Evolutionary conservation across 2,888 invertebrate species (phyloP), one percentile per base, ranked within the genome.

Genomic region (Stramonita haemastoma): DNA sequence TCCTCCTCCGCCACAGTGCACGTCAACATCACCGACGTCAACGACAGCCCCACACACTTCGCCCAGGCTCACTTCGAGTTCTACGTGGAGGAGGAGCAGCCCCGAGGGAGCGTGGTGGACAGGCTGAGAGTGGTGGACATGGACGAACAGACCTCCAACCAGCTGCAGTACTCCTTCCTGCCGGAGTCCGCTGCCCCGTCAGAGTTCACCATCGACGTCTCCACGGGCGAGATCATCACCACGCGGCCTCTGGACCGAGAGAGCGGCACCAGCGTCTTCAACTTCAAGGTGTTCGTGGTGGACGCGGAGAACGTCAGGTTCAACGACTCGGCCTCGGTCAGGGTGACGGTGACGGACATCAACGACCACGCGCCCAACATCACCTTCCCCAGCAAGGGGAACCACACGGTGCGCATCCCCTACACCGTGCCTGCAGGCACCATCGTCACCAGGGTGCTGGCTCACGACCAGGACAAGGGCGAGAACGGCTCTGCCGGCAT

Each of bases 11-110:
- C 98, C 0, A 98, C 98, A 94, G 98, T 99, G 0, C 99, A 99
- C 95, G 98, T 99, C 93, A 98, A 98, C 0, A 97, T 99, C 0
- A 98, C 98, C 0, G 99, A 99, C 95, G 98, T 99, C 0, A 99
- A 99, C 95, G 99, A 99, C 95, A 91, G 91, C 79, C 91, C 91
- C 17, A 91, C 92, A 17, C 85, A 87, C 29, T 92, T 92, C 84
- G 70, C 88, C 19, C 77, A 88, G 56, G 88, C 91, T 2, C 90
- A 89, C 86, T 91, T 92, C 86, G 88, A 91, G n/a, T 90, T 92
- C 84, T 81, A 83, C 19, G 90, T 92, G 56, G 86, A 88, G 56
- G 92, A 92, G 73, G 90, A 91, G 70, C 89, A 81, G 66, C 91
- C 89, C 26, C 79, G 87, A 13, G 83, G 90, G 19, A 89, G 91